phyloP scores from a whole-genome alignment of 2,113 vertebrate genomes.

The Chamaetylas fuelleborni region DNA sequence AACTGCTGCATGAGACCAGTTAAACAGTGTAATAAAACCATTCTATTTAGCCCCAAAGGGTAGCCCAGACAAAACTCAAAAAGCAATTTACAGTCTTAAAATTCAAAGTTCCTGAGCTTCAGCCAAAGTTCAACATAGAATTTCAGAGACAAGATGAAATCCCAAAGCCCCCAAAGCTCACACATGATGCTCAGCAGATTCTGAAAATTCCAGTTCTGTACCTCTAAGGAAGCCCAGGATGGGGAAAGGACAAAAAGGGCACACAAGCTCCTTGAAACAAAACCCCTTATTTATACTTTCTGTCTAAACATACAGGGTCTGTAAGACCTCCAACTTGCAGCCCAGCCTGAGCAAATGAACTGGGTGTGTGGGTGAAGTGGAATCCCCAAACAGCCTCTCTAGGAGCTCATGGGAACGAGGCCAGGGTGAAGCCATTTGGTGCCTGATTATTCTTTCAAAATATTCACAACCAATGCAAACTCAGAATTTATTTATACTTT shows the following conservation, averaged over 20 bases:
- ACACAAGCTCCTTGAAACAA: not conserved
- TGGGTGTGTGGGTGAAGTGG: not conserved
- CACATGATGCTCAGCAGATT: not conserved
- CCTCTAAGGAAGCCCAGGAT: not conserved
- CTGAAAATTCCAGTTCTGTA: not conserved
- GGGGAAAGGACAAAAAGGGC: not conserved
- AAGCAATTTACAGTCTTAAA: not conserved
- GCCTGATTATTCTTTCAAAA: not conserved
- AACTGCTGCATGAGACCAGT: not conserved
- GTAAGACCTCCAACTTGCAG: not conserved
- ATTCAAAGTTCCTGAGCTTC: not conserved
- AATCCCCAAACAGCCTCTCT: not conserved
- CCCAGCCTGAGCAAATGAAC: not conserved
- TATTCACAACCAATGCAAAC: not conserved
- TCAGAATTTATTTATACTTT: not conserved
- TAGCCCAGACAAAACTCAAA: not conserved
- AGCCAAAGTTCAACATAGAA: not conserved
- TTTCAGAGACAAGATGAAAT: not conserved
- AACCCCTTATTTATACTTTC: not conserved
- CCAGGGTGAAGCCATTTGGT: rapidly evolving
- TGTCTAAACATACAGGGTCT: not conserved
- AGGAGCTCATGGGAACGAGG: not conserved
- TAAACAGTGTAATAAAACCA: not conserved
- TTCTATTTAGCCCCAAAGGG: not conserved
- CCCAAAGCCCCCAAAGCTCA: not conserved